Evolutionary conservation across 2,113 vertebrate species (phyloP).

Genomic region (Vulpes vulpes): DNA sequence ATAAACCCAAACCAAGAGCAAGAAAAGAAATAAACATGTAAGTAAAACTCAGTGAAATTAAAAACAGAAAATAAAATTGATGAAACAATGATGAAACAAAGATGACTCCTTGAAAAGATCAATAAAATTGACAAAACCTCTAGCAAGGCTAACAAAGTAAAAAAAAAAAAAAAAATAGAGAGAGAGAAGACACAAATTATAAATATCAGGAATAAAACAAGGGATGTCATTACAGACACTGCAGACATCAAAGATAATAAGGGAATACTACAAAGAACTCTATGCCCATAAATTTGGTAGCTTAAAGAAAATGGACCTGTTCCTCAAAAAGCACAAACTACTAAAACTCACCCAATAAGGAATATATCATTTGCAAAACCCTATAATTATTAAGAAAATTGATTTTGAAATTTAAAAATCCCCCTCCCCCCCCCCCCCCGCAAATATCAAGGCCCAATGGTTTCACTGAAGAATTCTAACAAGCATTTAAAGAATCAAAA

Average conservation of each 20-base stretch:
- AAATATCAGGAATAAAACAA: not conserved
- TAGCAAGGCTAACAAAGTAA: not conserved
- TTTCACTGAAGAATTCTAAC: not conserved
- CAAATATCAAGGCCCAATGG: not conserved
- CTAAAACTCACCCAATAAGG: not conserved
- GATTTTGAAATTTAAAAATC: not conserved
- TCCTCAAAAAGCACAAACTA: not conserved
- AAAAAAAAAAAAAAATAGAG: no score
- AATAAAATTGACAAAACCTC: conserved; percentile 1
- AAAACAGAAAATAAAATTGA: not conserved
- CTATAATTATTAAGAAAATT: not conserved
- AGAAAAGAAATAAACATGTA: not conserved
- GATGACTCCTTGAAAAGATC: not conserved
- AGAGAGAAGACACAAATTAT: not conserved
- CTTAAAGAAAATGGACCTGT: not conserved
- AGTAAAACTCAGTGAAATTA: not conserved
- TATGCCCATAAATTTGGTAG: not conserved
- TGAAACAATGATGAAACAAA: not conserved
- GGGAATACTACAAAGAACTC: not conserved
- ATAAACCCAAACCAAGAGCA: not conserved
- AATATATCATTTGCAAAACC: not conserved
- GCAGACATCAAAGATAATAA: not conserved
- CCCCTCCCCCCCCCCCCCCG: not conserved
- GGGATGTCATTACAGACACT: not conserved
- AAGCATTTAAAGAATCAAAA: not conserved